A percentile compares a stretch with the other conserved stretches of the same genome.
Evolutionary conservation across 2,888 invertebrate genomes (phyloP).

Genomic region (Drosophila gaucha): DNA sequence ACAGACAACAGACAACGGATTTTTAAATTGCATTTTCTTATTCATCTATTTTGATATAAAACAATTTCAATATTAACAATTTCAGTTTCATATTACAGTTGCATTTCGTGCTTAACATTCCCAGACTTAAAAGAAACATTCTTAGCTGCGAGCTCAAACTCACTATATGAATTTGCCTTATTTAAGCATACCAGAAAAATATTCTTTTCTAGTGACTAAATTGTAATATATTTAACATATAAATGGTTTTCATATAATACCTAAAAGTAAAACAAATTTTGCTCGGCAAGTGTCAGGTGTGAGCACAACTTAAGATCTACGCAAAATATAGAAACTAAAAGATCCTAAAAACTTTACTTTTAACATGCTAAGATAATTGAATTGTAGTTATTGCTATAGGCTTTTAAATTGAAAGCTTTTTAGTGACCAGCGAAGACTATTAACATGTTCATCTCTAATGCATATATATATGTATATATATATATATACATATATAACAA

Average conservation of each 20-base stretch:
- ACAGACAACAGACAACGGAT: neutral
- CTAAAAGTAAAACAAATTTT: constrained; percentile 5
- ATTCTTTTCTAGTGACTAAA: constrained; percentile 5
- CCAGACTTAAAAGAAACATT: neutral
- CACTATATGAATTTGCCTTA: neutral
- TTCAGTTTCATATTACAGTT: neutral
- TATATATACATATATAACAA: constrained; percentile 16
- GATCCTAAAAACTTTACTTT: neutral
- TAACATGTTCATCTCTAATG: constrained; percentile 8
- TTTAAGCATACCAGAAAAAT: neutral
- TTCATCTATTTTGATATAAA: constrained; percentile 11
- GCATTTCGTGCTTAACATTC: constrained; percentile 16
- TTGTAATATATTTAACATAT: neutral
- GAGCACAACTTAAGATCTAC: neutral
- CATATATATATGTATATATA: constrained; percentile 7
- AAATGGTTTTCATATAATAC: neutral
- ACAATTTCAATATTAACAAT: constrained; percentile 14
- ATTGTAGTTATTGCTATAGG: constrained; percentile 2
- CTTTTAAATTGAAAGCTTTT: constrained; percentile 11
- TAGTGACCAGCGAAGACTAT: constrained; percentile 29
- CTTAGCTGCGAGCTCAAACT: neutral
- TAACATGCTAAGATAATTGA: too few relatives aligned
- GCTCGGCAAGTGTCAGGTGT: constrained; percentile 13
- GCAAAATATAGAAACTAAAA: neutral
- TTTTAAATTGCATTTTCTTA: constrained; percentile 2